phyloP scores from a whole-genome alignment of 2,113 vertebrate genomes.

The Ictidomys tridecemlineatus region DNA sequence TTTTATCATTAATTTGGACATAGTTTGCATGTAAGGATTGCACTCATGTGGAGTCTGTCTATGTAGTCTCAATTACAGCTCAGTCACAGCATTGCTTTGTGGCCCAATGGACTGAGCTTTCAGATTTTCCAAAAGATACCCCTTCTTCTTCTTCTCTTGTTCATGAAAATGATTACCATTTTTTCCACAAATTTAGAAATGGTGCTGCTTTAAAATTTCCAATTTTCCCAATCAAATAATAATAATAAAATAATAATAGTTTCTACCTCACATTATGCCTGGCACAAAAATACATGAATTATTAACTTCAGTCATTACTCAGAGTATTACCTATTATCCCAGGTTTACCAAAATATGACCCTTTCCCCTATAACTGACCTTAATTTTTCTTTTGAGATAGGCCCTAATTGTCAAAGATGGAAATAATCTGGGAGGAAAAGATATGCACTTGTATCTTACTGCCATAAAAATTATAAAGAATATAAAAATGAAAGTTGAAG shows the following conservation, averaged over 20 bases:
- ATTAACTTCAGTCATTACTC: not conserved
- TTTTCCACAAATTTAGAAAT: not conserved
- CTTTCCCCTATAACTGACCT: not conserved
- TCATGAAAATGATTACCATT: not conserved
- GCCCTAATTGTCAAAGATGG: not conserved
- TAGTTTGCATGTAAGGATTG: not conserved
- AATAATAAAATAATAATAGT: not conserved
- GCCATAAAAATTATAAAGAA: not conserved
- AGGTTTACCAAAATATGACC: not conserved
- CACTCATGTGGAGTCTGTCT: not conserved
- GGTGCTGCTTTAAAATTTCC: not conserved
- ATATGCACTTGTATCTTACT: not conserved
- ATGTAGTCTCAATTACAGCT: not conserved
- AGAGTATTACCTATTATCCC: not conserved
- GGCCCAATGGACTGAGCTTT: not conserved
- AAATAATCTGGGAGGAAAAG: not conserved
- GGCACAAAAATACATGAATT: not conserved
- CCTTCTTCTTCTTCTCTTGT: not conserved
- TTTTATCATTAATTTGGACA: not conserved
- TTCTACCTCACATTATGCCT: not conserved
- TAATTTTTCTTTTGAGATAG: not conserved
- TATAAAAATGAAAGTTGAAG: not conserved
- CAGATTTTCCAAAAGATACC: not conserved
- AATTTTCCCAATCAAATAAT: not conserved
- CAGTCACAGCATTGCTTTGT: not conserved